Percentiles rank a stretch among this genome's conserved stretches.
Conservation (phyloP, 2,797 vertebrate species). For the Pitangus sulphuratus region DNA sequence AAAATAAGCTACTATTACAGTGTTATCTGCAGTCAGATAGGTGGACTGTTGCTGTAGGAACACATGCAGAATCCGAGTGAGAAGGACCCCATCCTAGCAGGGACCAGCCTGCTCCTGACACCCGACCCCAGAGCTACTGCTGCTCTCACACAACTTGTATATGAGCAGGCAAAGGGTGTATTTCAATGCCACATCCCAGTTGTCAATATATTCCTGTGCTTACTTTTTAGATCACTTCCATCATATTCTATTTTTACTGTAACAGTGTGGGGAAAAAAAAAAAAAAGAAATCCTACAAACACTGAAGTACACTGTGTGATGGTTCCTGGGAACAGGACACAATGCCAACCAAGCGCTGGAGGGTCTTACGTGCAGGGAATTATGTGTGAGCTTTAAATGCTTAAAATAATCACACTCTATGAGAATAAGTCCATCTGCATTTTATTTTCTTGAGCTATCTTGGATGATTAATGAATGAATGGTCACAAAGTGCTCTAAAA, state of each 20-base stretch:
- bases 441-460: slow-evolving; percentile 11
- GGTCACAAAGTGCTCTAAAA: slow-evolving; percentile 11
- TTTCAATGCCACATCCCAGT: neutral
- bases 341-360: neutral
- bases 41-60: neutral
- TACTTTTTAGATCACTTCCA: neutral
- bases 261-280: neutral
- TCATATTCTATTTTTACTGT: neutral
- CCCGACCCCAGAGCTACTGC: fast-evolving
- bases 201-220: fast-evolving
- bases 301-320: neutral
- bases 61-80: neutral
- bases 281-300: neutral
- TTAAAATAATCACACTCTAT: neutral
- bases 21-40: fast-evolving
- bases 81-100: neutral
- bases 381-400: neutral
- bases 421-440: neutral
- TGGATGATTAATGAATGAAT: slow-evolving; percentile 34
- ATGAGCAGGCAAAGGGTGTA: neutral
- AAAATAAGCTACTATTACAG: neutral
- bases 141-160: neutral
- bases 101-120: neutral
- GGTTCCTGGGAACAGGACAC: neutral
- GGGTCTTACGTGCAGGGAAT: neutral